Percentiles rank a stretch among this genome's conserved stretches.
phyloP scores from a whole-genome alignment of 92 coral and sea anemone genomes.

The Montipora capitata region DNA sequence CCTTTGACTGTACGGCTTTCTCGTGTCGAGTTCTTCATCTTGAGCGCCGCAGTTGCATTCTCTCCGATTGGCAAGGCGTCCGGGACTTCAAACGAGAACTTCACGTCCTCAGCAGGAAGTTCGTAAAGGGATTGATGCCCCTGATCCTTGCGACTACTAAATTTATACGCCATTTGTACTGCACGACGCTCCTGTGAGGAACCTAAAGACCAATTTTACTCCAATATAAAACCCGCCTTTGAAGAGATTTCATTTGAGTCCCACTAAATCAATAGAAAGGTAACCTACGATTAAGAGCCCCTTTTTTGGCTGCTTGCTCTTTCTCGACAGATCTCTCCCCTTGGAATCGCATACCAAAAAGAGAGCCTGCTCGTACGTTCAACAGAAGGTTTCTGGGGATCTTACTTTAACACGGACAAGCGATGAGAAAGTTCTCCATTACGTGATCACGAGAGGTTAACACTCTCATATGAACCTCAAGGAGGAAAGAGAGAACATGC shows the following conservation, averaged over 20 bases:
- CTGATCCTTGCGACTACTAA: slow-evolving; percentile 71
- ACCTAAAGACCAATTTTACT: slow-evolving; percentile 26
- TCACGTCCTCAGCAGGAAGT: slow-evolving; percentile 45
- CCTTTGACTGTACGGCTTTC: slow-evolving; percentile 51
- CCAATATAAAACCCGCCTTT: too few relatives aligned
- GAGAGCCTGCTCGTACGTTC: too few relatives aligned
- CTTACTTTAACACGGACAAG: too few relatives aligned
- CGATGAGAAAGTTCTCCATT: too few relatives aligned
- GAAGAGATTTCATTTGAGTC: background rate
- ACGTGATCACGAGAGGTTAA: too few relatives aligned
- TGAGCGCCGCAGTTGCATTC: slow-evolving; percentile 41
- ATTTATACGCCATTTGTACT: slow-evolving; percentile 64
- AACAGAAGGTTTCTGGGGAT: too few relatives aligned
- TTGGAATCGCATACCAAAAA: too few relatives aligned
- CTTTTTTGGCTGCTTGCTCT: too few relatives aligned
- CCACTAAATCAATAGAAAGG: background rate
- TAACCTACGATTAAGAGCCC: too few relatives aligned
- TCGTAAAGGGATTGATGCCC: slow-evolving; percentile 26
- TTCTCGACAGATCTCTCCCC: too few relatives aligned
- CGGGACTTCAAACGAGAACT: slow-evolving; percentile 52
- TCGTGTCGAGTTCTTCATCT: slow-evolving; percentile 53
- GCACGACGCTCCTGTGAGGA: slow-evolving; percentile 74
- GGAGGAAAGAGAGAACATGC: too few relatives aligned
- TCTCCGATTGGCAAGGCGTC: slow-evolving; percentile 62
- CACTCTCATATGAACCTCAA: too few relatives aligned